Evolutionary conservation across 2,888 invertebrate species (phyloP), one percentile per base, ranked within the genome.

Genomic region (Axea sp.): DNA sequence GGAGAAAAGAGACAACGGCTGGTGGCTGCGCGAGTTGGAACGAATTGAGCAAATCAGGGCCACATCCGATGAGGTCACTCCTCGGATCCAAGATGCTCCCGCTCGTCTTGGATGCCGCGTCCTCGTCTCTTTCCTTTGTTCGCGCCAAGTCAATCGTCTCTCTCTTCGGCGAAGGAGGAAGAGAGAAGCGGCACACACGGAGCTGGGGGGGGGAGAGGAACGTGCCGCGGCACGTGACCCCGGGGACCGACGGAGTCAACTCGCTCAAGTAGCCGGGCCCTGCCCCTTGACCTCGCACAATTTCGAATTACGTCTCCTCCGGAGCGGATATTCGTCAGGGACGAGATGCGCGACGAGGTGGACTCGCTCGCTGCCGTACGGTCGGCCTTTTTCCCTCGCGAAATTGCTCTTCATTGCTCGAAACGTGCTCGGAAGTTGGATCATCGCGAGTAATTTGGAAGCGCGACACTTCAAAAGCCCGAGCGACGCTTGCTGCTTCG

Each of bases 1-100:
- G n/a, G 35, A 43, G 60, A 47, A 49, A 30, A 55, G 19, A 53
- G 59, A 55, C 59, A 73, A 75, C 71, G 65, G 59, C 68, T 72
- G 62, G 71, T 75, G 76, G 43, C 73, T 35, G 55, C 53, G 65
- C 75, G 80, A 82, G 78, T 81, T 86, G 80, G 82, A 84, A 79
- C 82, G 84, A 86, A 85, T 86, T 86, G 84, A 86, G 84, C 86
- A 84, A 86, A 85, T 86, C 86, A 86, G 82, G 85, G 84, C 81
- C 83, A 86, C 86, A 86, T 85, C 86, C 86, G 86, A 85, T 86
- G 86, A 86, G 85, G 83, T 86, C 86, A 86, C 82, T 82, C 81
- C 51, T 55, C 71, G 62, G 71, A 71, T 77, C 78, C 78, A 55
- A 65, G 65, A 55, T 72, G 68, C 79, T 77, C 68, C 76, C 78